Percentiles rank a stretch among this genome's conserved stretches.
Evolutionary conservation across 2,797 vertebrate species (phyloP).

Genomic region (Cossypha heuglini): DNA sequence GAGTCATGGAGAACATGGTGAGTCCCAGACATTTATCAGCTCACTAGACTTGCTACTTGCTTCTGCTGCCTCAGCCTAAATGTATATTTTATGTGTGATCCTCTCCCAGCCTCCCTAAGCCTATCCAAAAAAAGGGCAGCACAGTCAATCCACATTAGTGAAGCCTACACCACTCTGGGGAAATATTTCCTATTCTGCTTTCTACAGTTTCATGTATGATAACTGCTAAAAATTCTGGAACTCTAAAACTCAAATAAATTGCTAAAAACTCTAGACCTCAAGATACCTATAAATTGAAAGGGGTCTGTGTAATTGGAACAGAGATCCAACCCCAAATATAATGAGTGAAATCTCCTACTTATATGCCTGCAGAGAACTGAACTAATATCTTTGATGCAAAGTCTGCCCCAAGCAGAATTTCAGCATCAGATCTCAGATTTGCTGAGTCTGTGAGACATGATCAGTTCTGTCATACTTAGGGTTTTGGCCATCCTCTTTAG

Average conservation of each 20-base stretch:
- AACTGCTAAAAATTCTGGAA: neutral
- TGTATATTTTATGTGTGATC: neutral
- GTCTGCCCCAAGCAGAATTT: neutral
- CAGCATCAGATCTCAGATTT: neutral
- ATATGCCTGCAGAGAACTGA: neutral
- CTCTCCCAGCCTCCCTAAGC: neutral
- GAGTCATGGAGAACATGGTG: slow-evolving; percentile 45
- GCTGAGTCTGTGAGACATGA: neutral
- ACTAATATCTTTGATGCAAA: neutral
- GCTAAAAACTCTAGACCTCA: neutral
- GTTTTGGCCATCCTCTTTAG: neutral
- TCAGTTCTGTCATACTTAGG: neutral
- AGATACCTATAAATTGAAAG: neutral
- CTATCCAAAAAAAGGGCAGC: neutral
- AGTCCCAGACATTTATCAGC: slow-evolving; percentile 6
- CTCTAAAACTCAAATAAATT: neutral
- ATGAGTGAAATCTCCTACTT: neutral
- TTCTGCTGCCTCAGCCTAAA: neutral
- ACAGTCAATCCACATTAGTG: neutral
- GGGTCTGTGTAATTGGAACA: neutral
- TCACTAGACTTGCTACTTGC: neutral
- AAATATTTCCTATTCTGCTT: neutral
- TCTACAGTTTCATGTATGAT: neutral
- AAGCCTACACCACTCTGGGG: neutral
- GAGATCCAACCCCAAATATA: neutral